These are phyloP conservation scores for Drosophila stalkeri DNA, from an alignment of 2,888 invertebrate genomes.

Conservation along the genomic window DNA sequence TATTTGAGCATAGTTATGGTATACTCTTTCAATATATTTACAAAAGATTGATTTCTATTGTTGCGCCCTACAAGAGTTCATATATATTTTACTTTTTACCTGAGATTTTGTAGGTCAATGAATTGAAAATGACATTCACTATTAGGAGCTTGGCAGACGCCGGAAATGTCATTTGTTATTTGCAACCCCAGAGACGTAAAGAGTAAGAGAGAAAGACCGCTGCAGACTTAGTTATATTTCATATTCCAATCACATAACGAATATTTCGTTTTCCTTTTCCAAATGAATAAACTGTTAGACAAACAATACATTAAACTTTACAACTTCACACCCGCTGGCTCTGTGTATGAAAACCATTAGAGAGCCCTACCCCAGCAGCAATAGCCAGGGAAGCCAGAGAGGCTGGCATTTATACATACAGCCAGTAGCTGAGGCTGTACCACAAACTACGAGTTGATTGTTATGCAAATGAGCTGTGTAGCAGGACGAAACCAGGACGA, in stretches of 20 bases:
- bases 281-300: constrained; percentile 80
- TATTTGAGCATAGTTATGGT: neutral
- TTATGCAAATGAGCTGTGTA: constrained; percentile 75
- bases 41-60: neutral
- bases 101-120: neutral
- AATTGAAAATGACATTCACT: constrained; percentile 7
- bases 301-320: constrained; percentile 81
- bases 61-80: neutral
- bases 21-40: neutral
- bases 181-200: constrained; percentile 34
- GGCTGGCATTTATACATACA: neutral
- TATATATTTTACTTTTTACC: neutral
- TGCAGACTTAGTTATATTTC: constrained; percentile 43
- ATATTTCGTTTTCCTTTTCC: constrained; percentile 61
- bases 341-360: constrained; percentile 72
- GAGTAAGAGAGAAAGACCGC: neutral
- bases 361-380: constrained; percentile 37
- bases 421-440: constrained; percentile 58
- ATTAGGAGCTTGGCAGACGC: neutral
- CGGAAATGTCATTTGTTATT: constrained; percentile 31
- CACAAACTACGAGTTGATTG: constrained; percentile 81
- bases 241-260: constrained; percentile 63
- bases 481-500: constrained; percentile 64
- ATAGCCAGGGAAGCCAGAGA: neutral
- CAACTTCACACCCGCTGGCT: constrained; percentile 81